Evolutionary conservation across 2,888 invertebrate genomes (phyloP), one percentile per base, ranked within the genome.

Genomic region (Xanthorhoe designata): DNA sequence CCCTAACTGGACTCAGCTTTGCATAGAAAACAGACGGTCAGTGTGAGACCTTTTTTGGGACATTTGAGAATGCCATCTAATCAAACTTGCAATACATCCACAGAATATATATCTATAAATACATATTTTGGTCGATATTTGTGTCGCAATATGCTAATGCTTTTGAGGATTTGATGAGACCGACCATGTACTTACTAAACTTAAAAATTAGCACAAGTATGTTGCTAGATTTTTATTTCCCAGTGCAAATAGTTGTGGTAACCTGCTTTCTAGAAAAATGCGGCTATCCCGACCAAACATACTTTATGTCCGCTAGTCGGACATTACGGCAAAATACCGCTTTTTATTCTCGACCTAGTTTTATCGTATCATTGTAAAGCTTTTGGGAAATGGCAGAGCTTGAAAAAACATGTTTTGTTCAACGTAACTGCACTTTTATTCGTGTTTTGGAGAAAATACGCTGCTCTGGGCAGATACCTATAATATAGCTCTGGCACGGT

Each of bases 241-340:
- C 18, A 17, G 35, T 42, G 10, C 45, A 15, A 17, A 47, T 45
- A n/a, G 42, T 42, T n/a, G 42, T 7, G 0, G 24, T 2, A 15
- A 24, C 47, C 52, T 15, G 47, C 19, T 53, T 51, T 18, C 32
- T 56, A 51, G 2, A 50, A n/a, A 29, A 62, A 45, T 45, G 17
- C 7, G 13, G 45, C 19, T 50, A 78, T 72, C 78, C 70, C 71
- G 64, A 70, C 70, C 69, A 69, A 68, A 73, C 75, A 75, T 79
- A 80, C 80, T 80, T 81, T 80, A 77, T 74, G 71, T 61, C 65
- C 68, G 66, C 71, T 68, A 75, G 68, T 67, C 73, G 69, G 66
- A 64, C 69, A 67, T 74, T 73, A 72, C 62, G 57, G 60, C 35
- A 52, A 67, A 64, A 56, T 55, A 66, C 50, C 61, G 55, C 45